These are phyloP conservation scores for Trachelus troglodyta DNA, from an alignment of 2,888 invertebrate species.

Conservation along the genomic window DNA sequence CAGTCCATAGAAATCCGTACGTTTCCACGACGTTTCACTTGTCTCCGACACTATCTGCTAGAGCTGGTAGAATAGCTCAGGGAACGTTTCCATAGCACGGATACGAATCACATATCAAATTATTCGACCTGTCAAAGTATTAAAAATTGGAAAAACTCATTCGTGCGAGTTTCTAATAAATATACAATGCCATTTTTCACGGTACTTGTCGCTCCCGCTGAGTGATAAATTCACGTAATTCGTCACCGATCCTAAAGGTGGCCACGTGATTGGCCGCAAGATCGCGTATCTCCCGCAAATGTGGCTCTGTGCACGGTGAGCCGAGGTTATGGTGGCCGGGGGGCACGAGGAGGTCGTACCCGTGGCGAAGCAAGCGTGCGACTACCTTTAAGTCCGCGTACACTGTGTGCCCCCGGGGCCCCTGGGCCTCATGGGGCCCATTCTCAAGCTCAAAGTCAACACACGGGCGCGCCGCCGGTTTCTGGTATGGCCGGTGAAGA, in stretches of 20 bases:
- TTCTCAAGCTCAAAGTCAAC: slow-evolving; percentile 32
- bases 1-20: background rate
- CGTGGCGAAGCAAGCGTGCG: slow-evolving; percentile 49
- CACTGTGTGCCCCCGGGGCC: slow-evolving; percentile 44
- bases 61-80: background rate
- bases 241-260: slow-evolving; percentile 3
- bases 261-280: slow-evolving; percentile 23
- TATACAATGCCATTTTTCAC: background rate
- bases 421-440: slow-evolving; percentile 35
- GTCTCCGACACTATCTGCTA: background rate
- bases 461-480: slow-evolving; percentile 6
- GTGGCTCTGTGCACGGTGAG: slow-evolving; percentile 65
- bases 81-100: background rate
- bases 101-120: background rate
- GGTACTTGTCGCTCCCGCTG: background rate
- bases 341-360: slow-evolving; percentile 51
- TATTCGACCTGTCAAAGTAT: background rate
- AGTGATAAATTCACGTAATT: background rate
- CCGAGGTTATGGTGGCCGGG: slow-evolving; percentile 57
- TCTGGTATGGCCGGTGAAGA: slow-evolving; percentile 15
- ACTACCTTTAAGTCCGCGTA: slow-evolving; percentile 55
- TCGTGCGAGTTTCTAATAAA: background rate
- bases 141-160: background rate
- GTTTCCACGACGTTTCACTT: background rate
- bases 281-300: slow-evolving; percentile 55